Evolutionary conservation across 1,140 invertebrate genomes (phyloP).

Genomic region (Battus philenor): DNA sequence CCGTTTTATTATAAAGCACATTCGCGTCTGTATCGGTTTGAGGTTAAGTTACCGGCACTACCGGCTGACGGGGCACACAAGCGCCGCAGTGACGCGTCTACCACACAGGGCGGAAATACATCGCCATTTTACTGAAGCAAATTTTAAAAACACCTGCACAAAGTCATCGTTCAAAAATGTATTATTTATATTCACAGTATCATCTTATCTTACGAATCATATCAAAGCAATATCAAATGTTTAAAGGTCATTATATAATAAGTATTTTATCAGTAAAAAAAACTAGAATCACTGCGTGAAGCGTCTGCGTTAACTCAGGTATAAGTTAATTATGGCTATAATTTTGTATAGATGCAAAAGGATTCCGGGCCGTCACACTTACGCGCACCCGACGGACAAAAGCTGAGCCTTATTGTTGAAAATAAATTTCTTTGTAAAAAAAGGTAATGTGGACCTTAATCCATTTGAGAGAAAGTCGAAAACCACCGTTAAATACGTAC

Average conservation of each 20-base stretch:
- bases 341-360: constrained; percentile 62
- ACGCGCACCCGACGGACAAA: constrained; percentile 66
- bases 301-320: constrained; percentile 50
- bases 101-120: constrained; percentile 47
- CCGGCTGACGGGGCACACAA: constrained; percentile 57
- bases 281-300: not conserved
- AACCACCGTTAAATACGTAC: constrained; percentile 25
- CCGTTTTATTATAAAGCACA: constrained; percentile 62
- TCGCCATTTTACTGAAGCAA: constrained; percentile 6
- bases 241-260: no score
- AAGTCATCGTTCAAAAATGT: not conserved
- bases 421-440: constrained; percentile 31
- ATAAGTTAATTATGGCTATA: constrained; percentile 68
- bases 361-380: constrained; percentile 67
- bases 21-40: constrained; percentile 70
- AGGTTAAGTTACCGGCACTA: constrained; percentile 72
- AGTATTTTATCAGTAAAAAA: no score
- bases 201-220: no score
- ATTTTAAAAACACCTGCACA: constrained; percentile 10
- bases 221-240: no score
- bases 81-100: constrained; percentile 37
- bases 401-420: constrained; percentile 38
- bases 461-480: constrained; percentile 33
- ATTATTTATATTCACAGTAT: not conserved
- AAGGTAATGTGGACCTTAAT: constrained; percentile 44